Percentiles rank a stretch among this genome's conserved stretches.
These are phyloP conservation scores for Deilephila elpenor DNA, from an alignment of 2,888 invertebrate species.

Conservation along the genomic window DNA sequence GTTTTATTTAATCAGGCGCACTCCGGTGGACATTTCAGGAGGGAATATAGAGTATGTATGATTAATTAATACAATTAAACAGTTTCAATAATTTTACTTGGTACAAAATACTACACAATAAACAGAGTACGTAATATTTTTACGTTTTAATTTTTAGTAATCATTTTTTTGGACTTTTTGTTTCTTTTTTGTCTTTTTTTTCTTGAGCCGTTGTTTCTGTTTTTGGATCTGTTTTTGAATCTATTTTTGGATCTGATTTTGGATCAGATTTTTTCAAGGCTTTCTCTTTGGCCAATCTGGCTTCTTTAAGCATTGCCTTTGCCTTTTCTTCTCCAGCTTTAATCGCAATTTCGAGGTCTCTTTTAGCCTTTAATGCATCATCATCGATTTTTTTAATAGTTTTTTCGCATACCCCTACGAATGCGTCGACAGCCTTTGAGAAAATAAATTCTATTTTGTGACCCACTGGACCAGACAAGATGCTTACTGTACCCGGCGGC, in stretches of 20 bases:
- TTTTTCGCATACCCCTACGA: slow-evolving; percentile 50
- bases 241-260: slow-evolving; percentile 36
- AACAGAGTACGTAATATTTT: not conserved
- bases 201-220: slow-evolving; percentile 36
- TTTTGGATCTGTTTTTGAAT: slow-evolving; percentile 46
- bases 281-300: slow-evolving; percentile 38
- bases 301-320: slow-evolving; percentile 50
- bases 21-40: not conserved
- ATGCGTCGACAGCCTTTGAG: slow-evolving; percentile 44
- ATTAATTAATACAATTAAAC: not conserved
- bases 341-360: slow-evolving; percentile 54
- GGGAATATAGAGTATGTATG: not conserved
- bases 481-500: slow-evolving; percentile 63
- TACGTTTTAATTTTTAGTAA: not conserved
- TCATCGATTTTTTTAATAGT: slow-evolving; percentile 58
- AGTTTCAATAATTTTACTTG: not conserved
- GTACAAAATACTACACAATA: not conserved
- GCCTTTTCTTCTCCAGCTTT: slow-evolving; percentile 55
- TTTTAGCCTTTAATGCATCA: slow-evolving; percentile 48
- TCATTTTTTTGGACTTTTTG: too few species aligned
- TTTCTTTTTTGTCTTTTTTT: slow-evolving; percentile 33
- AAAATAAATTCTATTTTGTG: slow-evolving; percentile 56
- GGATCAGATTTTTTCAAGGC: slow-evolving; percentile 36
- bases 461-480: slow-evolving; percentile 61
- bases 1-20: slow-evolving; percentile 34